Percentiles rank a stretch among this genome's conserved stretches.
phyloP scores from a whole-genome alignment of 2,113 vertebrate genomes.

The Gymnobelideus leadbeateri region DNA sequence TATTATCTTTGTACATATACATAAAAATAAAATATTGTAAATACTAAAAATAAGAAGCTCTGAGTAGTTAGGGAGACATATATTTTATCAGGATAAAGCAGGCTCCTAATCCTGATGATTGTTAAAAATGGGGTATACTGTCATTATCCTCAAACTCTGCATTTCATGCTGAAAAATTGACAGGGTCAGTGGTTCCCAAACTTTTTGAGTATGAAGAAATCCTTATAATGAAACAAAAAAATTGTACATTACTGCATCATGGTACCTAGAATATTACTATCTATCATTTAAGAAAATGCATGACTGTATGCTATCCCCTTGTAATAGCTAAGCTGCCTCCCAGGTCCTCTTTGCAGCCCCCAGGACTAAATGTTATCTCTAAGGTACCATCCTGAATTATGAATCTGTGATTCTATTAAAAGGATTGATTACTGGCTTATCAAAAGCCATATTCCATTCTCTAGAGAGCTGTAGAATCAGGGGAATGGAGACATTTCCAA shows the following conservation, averaged over 20 bases:
- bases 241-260: background rate
- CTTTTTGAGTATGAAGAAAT: background rate
- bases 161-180: background rate
- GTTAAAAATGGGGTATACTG: background rate
- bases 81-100: background rate
- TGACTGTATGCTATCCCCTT: background rate
- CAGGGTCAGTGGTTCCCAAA: background rate
- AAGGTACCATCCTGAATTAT: background rate
- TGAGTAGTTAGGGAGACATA: background rate
- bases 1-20: background rate
- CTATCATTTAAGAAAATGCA: background rate
- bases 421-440: constrained; percentile 14
- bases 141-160: background rate
- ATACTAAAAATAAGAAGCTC: background rate
- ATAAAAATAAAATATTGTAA: background rate
- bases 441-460: constrained; percentile 32
- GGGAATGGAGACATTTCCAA: background rate
- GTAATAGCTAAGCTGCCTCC: background rate
- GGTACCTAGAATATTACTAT: background rate
- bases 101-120: background rate
- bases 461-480: constrained; percentile 9
- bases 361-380: background rate
- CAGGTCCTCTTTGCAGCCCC: background rate
- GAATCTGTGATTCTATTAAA: constrained; percentile 44
- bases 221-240: background rate